Percentiles rank a stretch among this genome's conserved stretches.
These are phyloP conservation scores for Dione vanillae DNA, from an alignment of 2,888 invertebrate genomes.

Conservation along the genomic window DNA sequence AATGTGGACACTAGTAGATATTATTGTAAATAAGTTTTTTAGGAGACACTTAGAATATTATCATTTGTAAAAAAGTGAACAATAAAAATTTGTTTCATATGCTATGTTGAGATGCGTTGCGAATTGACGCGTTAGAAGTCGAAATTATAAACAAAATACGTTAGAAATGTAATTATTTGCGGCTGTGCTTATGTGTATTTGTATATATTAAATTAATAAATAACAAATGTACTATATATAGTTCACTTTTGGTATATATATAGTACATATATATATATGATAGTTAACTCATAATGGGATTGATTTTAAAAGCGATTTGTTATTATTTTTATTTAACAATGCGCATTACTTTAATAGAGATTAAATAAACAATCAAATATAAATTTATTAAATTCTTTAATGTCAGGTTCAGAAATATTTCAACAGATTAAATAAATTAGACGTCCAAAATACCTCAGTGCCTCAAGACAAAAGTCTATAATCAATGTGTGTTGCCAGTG, in stretches of 20 bases:
- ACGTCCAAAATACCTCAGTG: too few species aligned
- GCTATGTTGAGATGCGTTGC: constrained; percentile 12
- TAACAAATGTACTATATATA: not conserved
- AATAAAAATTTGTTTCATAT: constrained; percentile 15
- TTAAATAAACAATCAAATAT: too few species aligned
- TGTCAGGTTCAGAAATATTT: too few species aligned
- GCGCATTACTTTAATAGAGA: too few species aligned
- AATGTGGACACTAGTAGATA: not conserved
- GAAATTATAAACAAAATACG: not conserved
- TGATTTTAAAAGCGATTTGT: too few species aligned
- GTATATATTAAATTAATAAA: not conserved
- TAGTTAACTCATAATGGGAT: too few species aligned
- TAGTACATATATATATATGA: not conserved
- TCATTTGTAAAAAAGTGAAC: not conserved
- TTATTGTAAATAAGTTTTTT: not conserved
- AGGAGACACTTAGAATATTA: not conserved
- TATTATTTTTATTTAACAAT: too few species aligned
- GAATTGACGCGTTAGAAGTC: not conserved
- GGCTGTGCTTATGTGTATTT: not conserved
- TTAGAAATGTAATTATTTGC: not conserved
- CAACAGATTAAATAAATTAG: too few species aligned
- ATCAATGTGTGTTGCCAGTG: too few species aligned
- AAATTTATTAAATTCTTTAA: not conserved
- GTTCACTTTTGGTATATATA: too few species aligned
- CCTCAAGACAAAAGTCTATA: too few species aligned